Evolutionary conservation across 2,797 vertebrate genomes (phyloP).

Genomic region (Xiphorhynchus erythropygius): DNA sequence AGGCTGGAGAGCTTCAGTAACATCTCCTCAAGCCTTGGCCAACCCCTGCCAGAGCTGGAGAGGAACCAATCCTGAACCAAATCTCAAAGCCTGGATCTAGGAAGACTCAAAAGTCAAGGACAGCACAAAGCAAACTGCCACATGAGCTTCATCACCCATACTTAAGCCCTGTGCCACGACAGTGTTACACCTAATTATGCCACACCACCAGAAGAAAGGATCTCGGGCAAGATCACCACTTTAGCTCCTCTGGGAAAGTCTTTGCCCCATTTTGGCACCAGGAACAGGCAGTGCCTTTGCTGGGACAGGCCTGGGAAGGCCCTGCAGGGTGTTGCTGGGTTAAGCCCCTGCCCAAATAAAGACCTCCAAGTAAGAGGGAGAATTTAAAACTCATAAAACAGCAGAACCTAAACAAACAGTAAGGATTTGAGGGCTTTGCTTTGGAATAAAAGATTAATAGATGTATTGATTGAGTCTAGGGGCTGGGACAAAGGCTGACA

Average conservation of each 20-base stretch:
- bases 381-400: not conserved
- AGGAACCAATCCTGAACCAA: not conserved
- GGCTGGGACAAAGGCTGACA: conserved; percentile 54
- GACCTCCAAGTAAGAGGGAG: not conserved
- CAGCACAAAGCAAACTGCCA: not conserved
- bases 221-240: not conserved
- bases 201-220: not conserved
- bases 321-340: not conserved
- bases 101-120: not conserved
- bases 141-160: not conserved
- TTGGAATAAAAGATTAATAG: conserved; percentile 44
- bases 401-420: conserved; percentile 15
- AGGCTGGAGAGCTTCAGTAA: not conserved
- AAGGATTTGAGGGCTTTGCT: not conserved
- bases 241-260: not conserved
- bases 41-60: not conserved
- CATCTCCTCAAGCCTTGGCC: not conserved
- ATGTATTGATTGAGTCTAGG: not conserved
- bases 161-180: not conserved
- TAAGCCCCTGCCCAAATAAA: not conserved
- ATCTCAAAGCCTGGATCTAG: not conserved
- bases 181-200: not conserved
- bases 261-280: not conserved
- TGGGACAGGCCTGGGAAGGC: not conserved
- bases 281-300: not conserved